Base-by-base conservation (phyloP, 2,797 vertebrate genomes). In the Acropternis orthonyx region DNA sequence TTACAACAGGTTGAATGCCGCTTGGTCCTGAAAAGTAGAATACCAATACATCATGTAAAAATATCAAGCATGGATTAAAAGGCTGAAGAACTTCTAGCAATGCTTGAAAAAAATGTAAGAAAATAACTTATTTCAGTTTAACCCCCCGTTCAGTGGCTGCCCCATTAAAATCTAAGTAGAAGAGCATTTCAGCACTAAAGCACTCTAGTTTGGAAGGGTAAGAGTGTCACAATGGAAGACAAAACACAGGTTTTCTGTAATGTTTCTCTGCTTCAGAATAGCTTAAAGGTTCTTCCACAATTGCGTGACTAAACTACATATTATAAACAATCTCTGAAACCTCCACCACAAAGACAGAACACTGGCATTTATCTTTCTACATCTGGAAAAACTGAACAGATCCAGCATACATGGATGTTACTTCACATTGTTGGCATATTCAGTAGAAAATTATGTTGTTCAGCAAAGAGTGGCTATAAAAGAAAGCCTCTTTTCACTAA, bases 1-100 rank as follows among this genome's bases (percentile, higher is more conserved):
- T 98, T 51, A 98, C 98, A 46, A 96, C 96, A 62, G 97, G 98
- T 27, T 97, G 98, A 93, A 98, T 98, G 91, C 99, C 99, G 95
- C 99, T 99, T 62, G 99, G 99, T 94, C 99, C 99, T 99, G 88
- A 59, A 89, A 94, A 83, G 62, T 39, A 92, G 61, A 79, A 65
- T 19, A 95, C 89, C 72, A 88, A 68, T 5, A 85, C 14, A 26
- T 92, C 34, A 75, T 8, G 24, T 69, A 56, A 69, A 93, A 84
- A 84, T 28, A 78, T 7, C 67, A 87, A 61, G 8, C 7, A 19
- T 3, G 7, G 36, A 80, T 62, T 69, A 43, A 80, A 84, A 26
- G 26, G 10, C 3, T 76, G 48, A 68, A 88, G 36, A 93, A 46
- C 27, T 78, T 78, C 7, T 21, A 61, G 36, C 73, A 84, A 23